phyloP scores from a whole-genome alignment of 1,140 invertebrate genomes.

The Drosophila bocqueti region DNA sequence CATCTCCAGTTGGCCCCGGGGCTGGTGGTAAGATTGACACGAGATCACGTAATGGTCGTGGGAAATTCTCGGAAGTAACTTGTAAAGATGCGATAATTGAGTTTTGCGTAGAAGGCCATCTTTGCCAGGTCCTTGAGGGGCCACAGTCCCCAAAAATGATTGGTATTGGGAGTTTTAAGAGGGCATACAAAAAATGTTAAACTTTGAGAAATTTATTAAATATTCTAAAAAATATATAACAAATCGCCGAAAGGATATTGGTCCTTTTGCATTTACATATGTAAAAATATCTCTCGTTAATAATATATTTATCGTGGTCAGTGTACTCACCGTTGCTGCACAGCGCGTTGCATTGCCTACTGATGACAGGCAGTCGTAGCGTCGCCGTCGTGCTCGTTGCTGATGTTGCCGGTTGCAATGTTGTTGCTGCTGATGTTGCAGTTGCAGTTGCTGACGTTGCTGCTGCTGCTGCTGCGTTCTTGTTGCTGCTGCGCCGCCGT shows the following conservation, averaged over 20 bases:
- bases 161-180: conserved; percentile 5
- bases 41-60: conserved; percentile 45
- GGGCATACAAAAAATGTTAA: not conserved
- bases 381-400: conserved; percentile 59
- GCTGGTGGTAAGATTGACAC: conserved; percentile 33
- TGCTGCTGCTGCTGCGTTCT: conserved; percentile 24
- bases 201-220: not conserved
- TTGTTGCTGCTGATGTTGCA: conserved; percentile 31
- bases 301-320: not conserved
- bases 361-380: conserved; percentile 78
- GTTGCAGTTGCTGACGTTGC: conserved; percentile 32
- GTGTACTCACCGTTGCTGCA: conserved; percentile 81
- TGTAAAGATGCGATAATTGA: conserved; percentile 48
- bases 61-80: conserved; percentile 45
- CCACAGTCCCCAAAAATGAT: conserved; percentile 22
- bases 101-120: conserved; percentile 29
- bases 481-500: conserved; percentile 36
- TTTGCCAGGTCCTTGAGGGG: conserved; percentile 9
- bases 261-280: not conserved
- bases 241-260: not conserved
- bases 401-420: conserved; percentile 45
- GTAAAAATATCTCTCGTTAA: not conserved
- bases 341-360: conserved; percentile 85
- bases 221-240: not conserved
- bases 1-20: conserved; percentile 24